phyloP scores from a whole-genome alignment of 2,113 vertebrate genomes.

The Rhinoderma darwinii region DNA sequence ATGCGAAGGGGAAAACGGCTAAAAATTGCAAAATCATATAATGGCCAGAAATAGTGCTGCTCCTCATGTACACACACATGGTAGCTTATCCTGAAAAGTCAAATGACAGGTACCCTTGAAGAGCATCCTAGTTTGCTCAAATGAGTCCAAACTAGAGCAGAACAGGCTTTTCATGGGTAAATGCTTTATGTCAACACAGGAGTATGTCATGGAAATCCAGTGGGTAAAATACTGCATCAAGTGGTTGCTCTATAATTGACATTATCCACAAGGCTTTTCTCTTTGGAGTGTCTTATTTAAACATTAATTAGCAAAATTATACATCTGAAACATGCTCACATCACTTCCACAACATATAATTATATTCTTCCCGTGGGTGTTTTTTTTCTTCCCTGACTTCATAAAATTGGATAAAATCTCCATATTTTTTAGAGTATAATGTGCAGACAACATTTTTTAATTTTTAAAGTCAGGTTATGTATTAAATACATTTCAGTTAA shows the following conservation, averaged over 20 bases:
- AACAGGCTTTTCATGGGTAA: neutral
- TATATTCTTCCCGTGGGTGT: neutral
- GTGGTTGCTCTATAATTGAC: neutral
- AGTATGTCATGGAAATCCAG: neutral
- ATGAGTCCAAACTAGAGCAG: neutral
- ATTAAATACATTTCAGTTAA: neutral
- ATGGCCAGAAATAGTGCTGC: too few species aligned
- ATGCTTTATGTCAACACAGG: neutral
- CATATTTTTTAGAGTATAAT: neutral
- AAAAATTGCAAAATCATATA: too few species aligned
- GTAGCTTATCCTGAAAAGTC: too few species aligned
- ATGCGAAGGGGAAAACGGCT: too few species aligned
- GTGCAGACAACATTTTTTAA: neutral
- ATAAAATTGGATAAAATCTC: neutral
- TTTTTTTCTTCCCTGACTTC: neutral
- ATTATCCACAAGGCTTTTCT: neutral
- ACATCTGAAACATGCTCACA: neutral
- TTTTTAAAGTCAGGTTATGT: neutral
- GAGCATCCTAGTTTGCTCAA: neutral
- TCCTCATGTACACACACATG: too few species aligned
- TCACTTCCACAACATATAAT: neutral
- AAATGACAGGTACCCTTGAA: too few species aligned
- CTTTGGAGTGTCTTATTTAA: neutral
- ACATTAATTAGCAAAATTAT: neutral
- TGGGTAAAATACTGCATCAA: neutral